Evolutionary conservation across 2,888 invertebrate genomes (phyloP), one percentile per base, ranked within the genome.

Genomic region (Acrobasis suavella): DNA sequence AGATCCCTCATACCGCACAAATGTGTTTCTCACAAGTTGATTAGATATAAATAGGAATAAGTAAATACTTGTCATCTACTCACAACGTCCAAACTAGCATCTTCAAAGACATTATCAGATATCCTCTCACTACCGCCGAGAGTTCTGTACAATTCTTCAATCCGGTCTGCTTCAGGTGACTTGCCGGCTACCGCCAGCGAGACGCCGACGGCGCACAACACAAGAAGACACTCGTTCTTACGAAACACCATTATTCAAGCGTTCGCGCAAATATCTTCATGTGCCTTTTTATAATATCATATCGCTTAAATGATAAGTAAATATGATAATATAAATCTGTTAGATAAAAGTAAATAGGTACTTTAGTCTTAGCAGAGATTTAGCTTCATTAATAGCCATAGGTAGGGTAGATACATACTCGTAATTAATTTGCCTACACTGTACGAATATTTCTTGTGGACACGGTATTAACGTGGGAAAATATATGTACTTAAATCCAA

Each of bases 61-160:
- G n/a, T n/a, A n/a, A 39, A 10, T 39, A 39, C 39, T 42, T 5
- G 1, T 12, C 10, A 2, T 16, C 42, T 56, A 83, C 89, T 83
- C 68, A 92, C 91, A 77, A 83, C 86, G 66, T 83, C 84, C 56
- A 91, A 72, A 2, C 60, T 62, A 37, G 91, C 87, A 76, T 92
- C 91, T 79, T 88, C 85, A 3, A 78, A 50, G 15, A 92, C 72
- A 64, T 87, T 72, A 63, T 82, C 73, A 10, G 89, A 89, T 54
- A 77, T 77, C 68, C 67, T 82, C 63, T 49, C 64, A n/a, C 50
- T 67, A 14, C 54, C 67, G 50, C 62, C 69, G 6, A 72, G 65
- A 38, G 66, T 72, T 58, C 67, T 71, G 14, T 82, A 60, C 49
- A 85, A 66, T 39, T 77, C 68, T 42, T 82, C 73, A 3, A 87